Evolutionary conservation across 1,140 invertebrate genomes (phyloP), one percentile per base, ranked within the genome.

Genomic region (Teleopsis dalmanni): DNA sequence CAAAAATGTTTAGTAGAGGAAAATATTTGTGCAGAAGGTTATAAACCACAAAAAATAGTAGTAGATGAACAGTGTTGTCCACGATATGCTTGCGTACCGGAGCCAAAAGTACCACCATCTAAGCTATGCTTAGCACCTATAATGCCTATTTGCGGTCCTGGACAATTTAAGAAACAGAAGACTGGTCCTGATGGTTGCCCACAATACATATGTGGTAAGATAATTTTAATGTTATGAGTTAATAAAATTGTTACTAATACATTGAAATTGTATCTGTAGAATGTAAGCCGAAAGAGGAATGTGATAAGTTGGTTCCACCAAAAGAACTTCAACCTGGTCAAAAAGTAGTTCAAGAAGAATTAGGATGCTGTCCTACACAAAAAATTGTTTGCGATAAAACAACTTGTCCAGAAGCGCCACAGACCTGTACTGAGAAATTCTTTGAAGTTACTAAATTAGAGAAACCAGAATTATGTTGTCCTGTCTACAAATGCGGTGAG

Each of bases 171-270:
- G 47, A 86, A 87, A 60, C 61, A 79, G 25, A 79, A 80, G 40
- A 78, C 67, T 2, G 77, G 72, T 40, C 26, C 73, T 3, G 74
- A 79, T 56, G 79, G 78, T 31, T 86, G 83, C 62, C 75, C 78
- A 21, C 77, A 82, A 56, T 84, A 80, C 53, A 77, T 85, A 51
- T 88, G 85, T 57, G 78, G 83, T 85, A 65, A 61, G 76, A n/a
- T n/a, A n/a, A n/a, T n/a, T n/a, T n/a, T n/a, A n/a, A n/a, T 65
- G 14, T 46, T 50, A 31, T 19, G 27, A 22, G 3, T 23, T 42
- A 26, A 18, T 9, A 6, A 21, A 6, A 21, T 8, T 11, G 8
- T 23, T 19, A 29, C 21, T 9, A 33, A 10, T 27, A 13, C 19
- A 31, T 26, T 14, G 9, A 18, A 27, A 19, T 48, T 46, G 31